Evolutionary conservation across 2,797 vertebrate genomes (phyloP), one percentile per base, ranked within the genome.

Genomic region (Buceros bicornis): DNA sequence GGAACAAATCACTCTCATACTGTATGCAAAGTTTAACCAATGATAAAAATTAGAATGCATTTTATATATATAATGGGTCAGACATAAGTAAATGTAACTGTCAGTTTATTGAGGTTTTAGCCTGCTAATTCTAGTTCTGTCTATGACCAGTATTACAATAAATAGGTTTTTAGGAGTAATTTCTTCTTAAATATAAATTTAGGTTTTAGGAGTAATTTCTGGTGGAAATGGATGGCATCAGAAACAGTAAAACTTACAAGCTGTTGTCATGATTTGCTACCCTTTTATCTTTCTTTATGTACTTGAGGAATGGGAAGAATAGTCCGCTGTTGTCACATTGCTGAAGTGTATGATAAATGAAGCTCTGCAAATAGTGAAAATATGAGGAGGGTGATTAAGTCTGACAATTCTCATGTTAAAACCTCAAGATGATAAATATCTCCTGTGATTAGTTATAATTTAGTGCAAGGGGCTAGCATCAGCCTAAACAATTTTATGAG

Each of bases 391-490:
- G 95, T 98, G 97, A 99, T 99, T 99, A 99, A 98, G 98, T 98
- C 98, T 99, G 98, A 98, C 98, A 98, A 98, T 98, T 97, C 98
- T 98, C 90, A 95, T 98, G 96, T 98, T 98, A 98, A 98, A 97
- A 97, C 97, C 97, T 98, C 40, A 70, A 97, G 97, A 98, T 98
- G 98, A 98, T 98, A 99, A 99, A 98, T 98, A 98, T 98, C 97
- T 98, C 91, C 97, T 96, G 97, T 98, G 98, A 98, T 98, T 98
- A 97, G 98, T 98, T 98, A 98, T 99, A 98, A 98, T 99, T 98
- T 98, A 98, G 97, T 98, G 96, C 96, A 98, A 97, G 97, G 95
- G 96, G 98, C 97, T 97, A 93, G 71, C 97, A 97, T 98, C 98
- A 99, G 66, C 97, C 96, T 97, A 97, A 97, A 98, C 94, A 96